Conservation (phyloP, 2,888 invertebrate species). For the Oxytorus armatus region DNA sequence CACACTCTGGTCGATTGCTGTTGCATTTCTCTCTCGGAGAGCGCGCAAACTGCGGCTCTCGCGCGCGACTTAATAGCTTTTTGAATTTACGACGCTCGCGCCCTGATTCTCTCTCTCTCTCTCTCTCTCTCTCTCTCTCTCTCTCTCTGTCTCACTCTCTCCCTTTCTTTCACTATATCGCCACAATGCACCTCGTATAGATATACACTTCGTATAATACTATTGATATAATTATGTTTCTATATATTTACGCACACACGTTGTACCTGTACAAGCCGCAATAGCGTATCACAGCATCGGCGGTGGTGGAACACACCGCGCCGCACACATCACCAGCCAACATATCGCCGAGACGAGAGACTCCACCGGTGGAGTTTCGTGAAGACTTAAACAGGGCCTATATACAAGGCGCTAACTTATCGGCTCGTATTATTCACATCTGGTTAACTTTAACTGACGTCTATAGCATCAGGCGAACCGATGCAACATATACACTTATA, state of each 20-base stretch:
- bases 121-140: conserved; percentile 12
- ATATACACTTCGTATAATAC: conserved; percentile 13
- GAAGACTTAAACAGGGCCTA: conserved; percentile 52
- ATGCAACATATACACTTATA: conserved; percentile 5
- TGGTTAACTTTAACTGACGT: conserved; percentile 61
- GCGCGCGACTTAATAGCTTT: conserved; percentile 69
- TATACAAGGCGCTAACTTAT: conserved; percentile 67
- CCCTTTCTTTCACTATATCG: no score
- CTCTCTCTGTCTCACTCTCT: no score
- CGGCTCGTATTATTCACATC: conserved; percentile 67
- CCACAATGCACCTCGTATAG: background rate
- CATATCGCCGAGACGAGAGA: conserved; percentile 43
- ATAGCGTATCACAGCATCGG: conserved; percentile 41
- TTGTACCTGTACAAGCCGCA: conserved; percentile 52
- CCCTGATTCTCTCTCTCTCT: conserved; percentile 37
- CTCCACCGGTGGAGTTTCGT: conserved; percentile 32
- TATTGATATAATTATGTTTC: conserved; percentile 28
- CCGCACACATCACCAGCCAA: conserved; percentile 38
- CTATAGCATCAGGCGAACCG: conserved; percentile 16
- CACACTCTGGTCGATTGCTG: conserved; percentile 53
- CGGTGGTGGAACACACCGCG: conserved; percentile 15
- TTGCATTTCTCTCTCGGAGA: conserved; percentile 60
- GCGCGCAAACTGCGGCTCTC: conserved; percentile 61
- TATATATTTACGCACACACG: conserved; percentile 28
- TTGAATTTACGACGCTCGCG: conserved; percentile 68